Evolutionary conservation across 2,113 vertebrate genomes (phyloP), one percentile per base, ranked within the genome.

Genomic region (Furnarius figulus): DNA sequence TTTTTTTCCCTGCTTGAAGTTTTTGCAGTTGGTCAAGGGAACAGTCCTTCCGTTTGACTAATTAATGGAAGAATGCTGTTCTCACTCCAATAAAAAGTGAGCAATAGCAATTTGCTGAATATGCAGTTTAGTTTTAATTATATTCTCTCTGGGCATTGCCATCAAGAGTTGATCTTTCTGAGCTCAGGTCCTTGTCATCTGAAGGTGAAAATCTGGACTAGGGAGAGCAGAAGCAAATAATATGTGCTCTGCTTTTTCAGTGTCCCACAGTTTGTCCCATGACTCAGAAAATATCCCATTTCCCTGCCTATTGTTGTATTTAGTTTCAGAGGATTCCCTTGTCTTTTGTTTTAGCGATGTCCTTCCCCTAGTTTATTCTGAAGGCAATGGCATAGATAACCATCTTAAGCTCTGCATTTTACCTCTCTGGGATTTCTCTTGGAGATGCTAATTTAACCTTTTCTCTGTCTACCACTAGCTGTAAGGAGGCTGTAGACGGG

Each of bases 381-480:
- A 52, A 67, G 30, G 31, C 6, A 25, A 0, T 40, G 33, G 40
- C 42, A 20, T 31, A 96, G 95, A 88, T 94, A 94, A 94, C 35
- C 44, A 85, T 87, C 95, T 89, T 61, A 95, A 87, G 55, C 52
- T 89, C 47, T 93, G 39, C 42, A 25, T 46, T 12, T 89, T 74
- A 19, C 8, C 39, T 56, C 46, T 52, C 79, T 37, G 35, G 12
- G 6, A 8, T 40, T 79, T 72, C 33, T 82, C 37, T 94, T 94
- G 44, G 59, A 93, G 88, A 90, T 95, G 95, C 79, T 94, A 96
- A 96, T 96, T 82, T 44, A 19, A 46, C 39, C n/a, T 80, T 91
- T 63, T 85, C 73, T n/a, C 19, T 63, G 31, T 55, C 25, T 33
- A 23, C 14, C 13, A 8, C 24, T 40, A 8, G 33, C 28, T 37